Base-by-base conservation (phyloP, 2,797 vertebrate species). In the Silurus lanzhouensis region DNA sequence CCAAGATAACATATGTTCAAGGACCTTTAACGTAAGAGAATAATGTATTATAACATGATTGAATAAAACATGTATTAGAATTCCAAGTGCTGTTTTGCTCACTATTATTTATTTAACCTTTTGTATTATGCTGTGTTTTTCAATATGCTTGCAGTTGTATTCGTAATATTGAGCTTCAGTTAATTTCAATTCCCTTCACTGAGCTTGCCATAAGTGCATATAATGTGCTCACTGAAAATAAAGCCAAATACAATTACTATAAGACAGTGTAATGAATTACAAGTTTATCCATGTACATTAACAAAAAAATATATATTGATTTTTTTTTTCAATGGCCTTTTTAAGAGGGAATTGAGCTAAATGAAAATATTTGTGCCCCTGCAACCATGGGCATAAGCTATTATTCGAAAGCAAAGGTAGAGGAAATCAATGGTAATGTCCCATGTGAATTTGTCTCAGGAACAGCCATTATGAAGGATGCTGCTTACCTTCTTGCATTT, bases 321-420 rank as follows among this genome's bases (percentile, higher is more conserved):
- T 91, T 89, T 84, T 83, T 81, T 79, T 76, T 80, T 87, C 58
- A 71, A 66, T 86, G 84, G 70, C 81, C 87, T 81, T 89, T 84
- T 87, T 85, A 79, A 87, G 85, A 82, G 66, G 76, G 84, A 89
- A 85, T 85, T 84, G 64, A 86, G 81, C 85, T 82, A 76, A 89
- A 89, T 88, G 85, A 89, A 91, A 90, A 90, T 88, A 88, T 90
- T 86, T 90, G 85, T 89, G 84, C 88, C 85, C 70, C 83, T 85
- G 75, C 86, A 90, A 88, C 76, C 88, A 88, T 72, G 48, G 75
- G 79, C 86, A 86, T 90, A 76, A 86, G 83, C 84, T 88, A 83
- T 86, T 89, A 82, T 90, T 88, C 76, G 68, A 87, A 88, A 82
- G 78, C 85, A 85, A 68, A 85, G 74, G 83, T 78, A 87, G 80